Evolutionary conservation across 64 coral and sea anemone species (phyloP), one percentile per base, ranked within the genome.

Genomic region (Porites australiensis): DNA sequence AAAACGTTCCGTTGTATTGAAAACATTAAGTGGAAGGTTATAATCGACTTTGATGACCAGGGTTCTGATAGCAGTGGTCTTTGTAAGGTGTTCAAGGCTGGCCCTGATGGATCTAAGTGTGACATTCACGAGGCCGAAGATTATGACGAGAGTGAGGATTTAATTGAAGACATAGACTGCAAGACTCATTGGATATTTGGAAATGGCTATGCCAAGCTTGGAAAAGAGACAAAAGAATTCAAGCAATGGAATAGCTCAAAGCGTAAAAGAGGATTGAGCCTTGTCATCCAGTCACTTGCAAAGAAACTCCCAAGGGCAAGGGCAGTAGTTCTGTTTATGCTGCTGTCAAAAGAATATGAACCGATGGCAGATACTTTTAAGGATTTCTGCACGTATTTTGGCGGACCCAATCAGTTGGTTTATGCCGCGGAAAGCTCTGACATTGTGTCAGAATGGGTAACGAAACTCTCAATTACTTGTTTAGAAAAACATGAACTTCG

Each of bases 11-110:
- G 52, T 12, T 93, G 88, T 88, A 64, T 93, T 3, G 49, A 76
- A 73, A 79, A 93, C 23, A 61, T 93, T 8, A 88, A 93, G 0
- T 88, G 84, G 91, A 19, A 79, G 2, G 74, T 78, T 2, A 18
- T 93, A 8, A 79, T 93, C 19, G 91, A 93, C 62, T 93, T 93
- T 81, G 91, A 93, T 51, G 74, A 87, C 54, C 9, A 87, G 19
- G 91, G 73, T 27, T 93, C 83, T 1, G 67, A 79, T 69, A 48
- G 68, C 27, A 61, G 2, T n/a, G 86, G 78, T 13, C 27, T 93
- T 23, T 93, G 91, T 59, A 72, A 37, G 13, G 61, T 93, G 18
- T 93, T 88, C 13, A 93, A 49, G 12, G 19, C 54, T 67, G 65
- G 72, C 9, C 18, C 51, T 58, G n/a, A n/a, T n/a, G n/a, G n/a